Percentiles rank a stretch among this genome's conserved stretches.
Conservation (phyloP, 2,797 vertebrate species). For the Aldrovandia affinis region DNA sequence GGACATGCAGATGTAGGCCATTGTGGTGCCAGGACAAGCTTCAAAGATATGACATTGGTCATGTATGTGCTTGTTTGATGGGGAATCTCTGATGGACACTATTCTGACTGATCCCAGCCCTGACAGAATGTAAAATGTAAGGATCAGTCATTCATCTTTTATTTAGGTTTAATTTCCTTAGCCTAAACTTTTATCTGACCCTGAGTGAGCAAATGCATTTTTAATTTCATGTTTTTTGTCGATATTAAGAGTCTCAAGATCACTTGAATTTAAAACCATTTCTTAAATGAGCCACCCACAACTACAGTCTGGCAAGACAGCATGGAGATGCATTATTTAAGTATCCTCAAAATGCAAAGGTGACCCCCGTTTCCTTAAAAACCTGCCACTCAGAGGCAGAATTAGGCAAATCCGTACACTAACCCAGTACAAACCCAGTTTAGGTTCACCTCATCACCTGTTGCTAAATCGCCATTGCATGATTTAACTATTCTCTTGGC, state of each 20-base stretch:
- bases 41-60: slow-evolving; percentile 30
- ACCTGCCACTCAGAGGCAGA: neutral
- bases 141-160: slow-evolving; percentile 32
- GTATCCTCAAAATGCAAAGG: slow-evolving; percentile 14
- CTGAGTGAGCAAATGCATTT: neutral
- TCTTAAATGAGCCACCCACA: neutral
- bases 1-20: slow-evolving; percentile 60
- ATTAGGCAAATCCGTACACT: neutral
- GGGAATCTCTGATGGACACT: slow-evolving; percentile 7
- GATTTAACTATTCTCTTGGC: slow-evolving; percentile 14
- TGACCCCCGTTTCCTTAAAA: neutral
- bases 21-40: slow-evolving; percentile 40
- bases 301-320: neutral
- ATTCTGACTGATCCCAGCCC: slow-evolving; percentile 28
- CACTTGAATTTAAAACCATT: neutral
- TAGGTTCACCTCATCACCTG: neutral
- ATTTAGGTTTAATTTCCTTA: slow-evolving; percentile 36
- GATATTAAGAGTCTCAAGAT: neutral
- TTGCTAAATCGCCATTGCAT: neutral
- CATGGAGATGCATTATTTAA: slow-evolving; percentile 29
- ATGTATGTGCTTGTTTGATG: slow-evolving; percentile 30
- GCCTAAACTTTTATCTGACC: neutral
- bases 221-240: neutral
- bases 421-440: neutral
- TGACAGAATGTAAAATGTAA: slow-evolving; percentile 39